Base-by-base conservation (phyloP, 1,140 invertebrate genomes). In the Drosophila kohkoa region DNA sequence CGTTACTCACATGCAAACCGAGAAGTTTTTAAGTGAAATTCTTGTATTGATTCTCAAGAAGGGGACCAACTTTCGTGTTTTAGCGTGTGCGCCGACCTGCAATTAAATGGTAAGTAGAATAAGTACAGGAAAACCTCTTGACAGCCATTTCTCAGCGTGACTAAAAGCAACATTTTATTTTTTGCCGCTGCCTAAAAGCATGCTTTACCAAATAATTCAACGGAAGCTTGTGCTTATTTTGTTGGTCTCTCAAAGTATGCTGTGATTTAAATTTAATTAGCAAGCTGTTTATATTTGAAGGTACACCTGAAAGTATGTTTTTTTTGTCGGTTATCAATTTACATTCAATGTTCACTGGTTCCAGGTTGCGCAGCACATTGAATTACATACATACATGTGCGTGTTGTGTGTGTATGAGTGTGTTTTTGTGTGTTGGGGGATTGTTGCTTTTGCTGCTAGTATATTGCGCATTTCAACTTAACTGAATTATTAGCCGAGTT, bases 401-500 rank as follows among this genome's bases (percentile, higher is more conserved):
- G 15, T 51, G 25, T 72, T 32, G 52, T 1, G 11, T 32, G 51
- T 57, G 32, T 58, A 60, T 38, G 51, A 52, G 13, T 51, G 20
- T 73, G 51, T 15, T 16, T 25, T 25, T 65, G 52, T 55, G 43
- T 69, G 58, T 48, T 57, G 70, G 52, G 70, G 38, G 58, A 70
- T 74, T 62, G 63, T 63, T 41, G 64, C 49, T 72, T 64, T 55
- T 75, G 54, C 38, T 35, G 76, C 58, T 71, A 41, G 68, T 75
- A 68, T 75, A 75, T 73, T 89, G 78, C 77, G 63, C 85, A 89
- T 89, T 89, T 89, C 78, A 89, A 75, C 85, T 89, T 89, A 89
- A 89, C 85, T 89, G 85, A 89, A 89, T 89, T 89, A 89, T 89
- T 89, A 89, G 85, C 86, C 85, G 66, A 89, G 85, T 81, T 89